Base-by-base conservation (phyloP, 2,888 invertebrate species). In the Ennomos quercinarius region DNA sequence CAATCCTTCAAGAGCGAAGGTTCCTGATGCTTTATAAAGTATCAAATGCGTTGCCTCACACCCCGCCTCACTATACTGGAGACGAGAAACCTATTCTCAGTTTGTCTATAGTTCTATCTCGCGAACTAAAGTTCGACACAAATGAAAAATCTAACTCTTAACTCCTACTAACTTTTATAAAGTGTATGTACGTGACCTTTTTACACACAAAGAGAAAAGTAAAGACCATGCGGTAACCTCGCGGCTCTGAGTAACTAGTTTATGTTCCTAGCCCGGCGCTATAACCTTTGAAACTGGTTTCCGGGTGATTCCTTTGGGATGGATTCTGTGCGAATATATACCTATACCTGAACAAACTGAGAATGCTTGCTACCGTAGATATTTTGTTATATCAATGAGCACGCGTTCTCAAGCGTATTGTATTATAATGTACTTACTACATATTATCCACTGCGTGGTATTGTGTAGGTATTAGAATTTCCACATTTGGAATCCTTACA, bases 171-270 rank as follows among this genome's bases (percentile, higher is more conserved):
- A 48, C 45, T 53, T 17, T 59, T 49, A 40, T 43, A 52, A 56
- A 56, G 51, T 48, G 60, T 46, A 39, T 40, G 50, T 43, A 61
- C 51, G 60, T 61, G 60, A 51, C 44, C 40, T 37, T 61, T 61
- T 44, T 54, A 41, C 35, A 43, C 35, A 53, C 49, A 60, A 60
- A 60, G 53, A 27, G 43, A 37, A 58, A 58, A 37, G 40, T 57
- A 48, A 46, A 49, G 43, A 52, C 46, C 36, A n/a, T 46, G 43
- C 42, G 52, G 52, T 50, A 43, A 13, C 48, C 43, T 17, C 48
- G 43, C 17, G 9, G 43, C 36, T 55, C 27, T 9, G 34, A 34
- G 55, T 51, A 51, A 51, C 43, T 40, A 38, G 44, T 59, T 49
- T 53, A 53, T 52, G 53, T 49, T 17, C 39, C 39, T 17, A 41